phyloP scores from a whole-genome alignment of 2,797 vertebrate species.

The Sylvia borin region DNA sequence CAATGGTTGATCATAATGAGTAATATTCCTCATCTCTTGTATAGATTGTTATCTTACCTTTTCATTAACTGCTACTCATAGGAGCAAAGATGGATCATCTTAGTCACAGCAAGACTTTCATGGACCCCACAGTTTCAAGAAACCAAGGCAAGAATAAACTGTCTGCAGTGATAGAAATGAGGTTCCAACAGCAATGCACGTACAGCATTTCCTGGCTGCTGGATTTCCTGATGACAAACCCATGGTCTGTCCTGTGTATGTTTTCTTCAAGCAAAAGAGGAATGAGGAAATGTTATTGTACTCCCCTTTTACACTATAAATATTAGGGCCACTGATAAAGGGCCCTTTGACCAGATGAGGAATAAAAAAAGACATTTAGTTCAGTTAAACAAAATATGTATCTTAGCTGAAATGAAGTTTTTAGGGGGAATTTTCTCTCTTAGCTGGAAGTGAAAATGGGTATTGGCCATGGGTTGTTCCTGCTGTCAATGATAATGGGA shows the following conservation, averaged over 20 bases:
- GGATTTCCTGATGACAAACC: not conserved
- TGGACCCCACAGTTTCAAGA: not conserved
- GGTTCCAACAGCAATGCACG: not conserved
- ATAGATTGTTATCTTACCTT: not conserved
- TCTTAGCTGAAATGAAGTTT: not conserved
- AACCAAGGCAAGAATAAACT: not conserved
- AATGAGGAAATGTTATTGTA: not conserved
- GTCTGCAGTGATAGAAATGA: not conserved
- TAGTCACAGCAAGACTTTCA: not conserved
- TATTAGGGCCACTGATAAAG: not conserved
- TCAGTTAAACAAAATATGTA: not conserved
- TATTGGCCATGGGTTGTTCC: slow-evolving; percentile 16
- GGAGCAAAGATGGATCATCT: not conserved
- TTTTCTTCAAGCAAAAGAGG: not conserved
- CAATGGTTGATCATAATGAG: not conserved
- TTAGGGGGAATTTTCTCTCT: not conserved
- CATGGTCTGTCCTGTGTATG: rapidly evolving
- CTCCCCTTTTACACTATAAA: not conserved
- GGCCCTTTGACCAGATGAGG: not conserved
- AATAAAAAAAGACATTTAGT: not conserved
- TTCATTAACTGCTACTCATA: slow-evolving; percentile 1
- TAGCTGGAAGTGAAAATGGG: slow-evolving; percentile 6
- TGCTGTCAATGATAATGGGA: slow-evolving; percentile 15
- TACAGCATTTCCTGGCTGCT: not conserved
- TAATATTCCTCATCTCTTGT: not conserved